phyloP scores from a whole-genome alignment of 2,797 vertebrate species.

The Bradypodion pumilum region DNA sequence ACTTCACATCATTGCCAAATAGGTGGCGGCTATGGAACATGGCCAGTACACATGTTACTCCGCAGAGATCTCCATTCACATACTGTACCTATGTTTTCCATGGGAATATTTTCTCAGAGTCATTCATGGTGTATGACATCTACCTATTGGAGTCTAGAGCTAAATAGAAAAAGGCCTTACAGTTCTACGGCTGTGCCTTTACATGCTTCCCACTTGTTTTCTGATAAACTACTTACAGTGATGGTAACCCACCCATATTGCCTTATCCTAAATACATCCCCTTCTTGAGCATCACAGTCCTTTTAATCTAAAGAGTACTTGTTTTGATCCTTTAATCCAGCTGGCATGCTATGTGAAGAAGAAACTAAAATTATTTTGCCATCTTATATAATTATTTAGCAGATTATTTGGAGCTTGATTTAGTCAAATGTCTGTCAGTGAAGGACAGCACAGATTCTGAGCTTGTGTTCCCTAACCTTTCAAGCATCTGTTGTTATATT shows the following conservation, averaged over 20 bases:
- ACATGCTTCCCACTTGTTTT: neutral
- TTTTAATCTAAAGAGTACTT: conserved; percentile 67
- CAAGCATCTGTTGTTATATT: neutral
- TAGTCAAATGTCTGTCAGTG: neutral
- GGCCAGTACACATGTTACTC: neutral
- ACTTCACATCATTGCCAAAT: neutral
- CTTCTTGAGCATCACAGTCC: conserved; percentile 57
- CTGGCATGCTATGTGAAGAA: conserved; percentile 52
- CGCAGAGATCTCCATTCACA: neutral
- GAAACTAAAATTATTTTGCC: conserved; percentile 51
- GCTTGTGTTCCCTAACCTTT: neutral
- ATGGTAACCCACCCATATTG: neutral
- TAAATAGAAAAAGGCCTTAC: neutral
- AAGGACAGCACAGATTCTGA: neutral
- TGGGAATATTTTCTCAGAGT: neutral
- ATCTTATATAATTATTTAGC: conserved; percentile 66
- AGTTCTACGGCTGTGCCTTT: neutral
- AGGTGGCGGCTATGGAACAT: neutral
- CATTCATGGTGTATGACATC: neutral
- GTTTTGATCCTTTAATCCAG: conserved; percentile 71
- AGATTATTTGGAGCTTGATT: conserved; percentile 62
- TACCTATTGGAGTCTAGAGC: neutral
- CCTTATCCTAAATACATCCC: conserved; percentile 27
- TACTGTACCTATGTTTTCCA: too few relatives aligned
- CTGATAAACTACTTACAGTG: neutral